A percentile compares a stretch with the other conserved stretches of the same genome.
Evolutionary conservation across 2,797 vertebrate species (phyloP).

Genomic region (Bradypodion pumilum): DNA sequence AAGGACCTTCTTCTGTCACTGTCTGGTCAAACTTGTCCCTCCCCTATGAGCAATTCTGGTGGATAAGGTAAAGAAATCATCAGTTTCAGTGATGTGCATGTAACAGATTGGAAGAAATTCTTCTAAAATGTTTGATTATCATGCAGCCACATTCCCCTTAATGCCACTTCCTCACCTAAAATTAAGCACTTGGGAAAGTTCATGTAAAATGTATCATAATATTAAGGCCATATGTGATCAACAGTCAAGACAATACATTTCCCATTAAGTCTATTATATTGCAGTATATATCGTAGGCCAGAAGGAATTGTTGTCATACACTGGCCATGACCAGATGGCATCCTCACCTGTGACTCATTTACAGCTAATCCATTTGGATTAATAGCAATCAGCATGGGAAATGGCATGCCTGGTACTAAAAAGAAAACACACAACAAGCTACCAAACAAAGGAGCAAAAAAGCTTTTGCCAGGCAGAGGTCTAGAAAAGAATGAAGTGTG

Average conservation of each 20-base stretch:
- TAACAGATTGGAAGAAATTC: not conserved
- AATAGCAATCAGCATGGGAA: not conserved
- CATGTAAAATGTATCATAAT: not conserved
- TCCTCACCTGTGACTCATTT: not conserved
- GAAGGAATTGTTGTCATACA: not conserved
- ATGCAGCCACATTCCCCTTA: not conserved
- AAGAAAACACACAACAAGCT: too few relatives aligned
- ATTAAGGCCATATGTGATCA: not conserved
- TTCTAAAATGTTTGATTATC: not conserved
- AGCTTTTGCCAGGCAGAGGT: not conserved
- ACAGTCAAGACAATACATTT: not conserved
- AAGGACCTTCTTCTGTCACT: not conserved
- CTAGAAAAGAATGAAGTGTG: not conserved
- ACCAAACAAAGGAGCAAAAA: not conserved
- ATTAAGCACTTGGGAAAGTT: not conserved
- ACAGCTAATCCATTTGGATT: not conserved
- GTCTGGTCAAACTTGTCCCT: not conserved
- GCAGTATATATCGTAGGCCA: not conserved
- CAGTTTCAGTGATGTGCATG: not conserved
- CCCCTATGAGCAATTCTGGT: too few relatives aligned
- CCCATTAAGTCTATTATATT: not conserved
- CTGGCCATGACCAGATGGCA: too few relatives aligned
- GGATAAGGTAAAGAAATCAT: too few relatives aligned
- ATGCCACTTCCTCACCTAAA: not conserved
- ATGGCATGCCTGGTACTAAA: not conserved